These are phyloP conservation scores for Drosophila equinoxialis DNA, from an alignment of 1,140 invertebrate genomes.

Conservation along the genomic window DNA sequence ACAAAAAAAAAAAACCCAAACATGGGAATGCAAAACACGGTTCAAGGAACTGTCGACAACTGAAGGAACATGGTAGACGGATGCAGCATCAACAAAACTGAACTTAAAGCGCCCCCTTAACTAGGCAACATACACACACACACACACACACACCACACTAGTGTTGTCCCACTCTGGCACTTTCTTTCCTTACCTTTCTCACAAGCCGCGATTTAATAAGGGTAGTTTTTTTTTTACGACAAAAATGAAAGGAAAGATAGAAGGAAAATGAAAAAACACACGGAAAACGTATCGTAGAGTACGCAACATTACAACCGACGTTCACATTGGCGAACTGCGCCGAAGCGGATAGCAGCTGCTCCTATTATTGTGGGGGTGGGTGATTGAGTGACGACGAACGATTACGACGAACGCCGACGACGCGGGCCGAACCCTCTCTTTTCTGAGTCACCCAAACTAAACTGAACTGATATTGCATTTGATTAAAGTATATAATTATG, in stretches of 20 bases:
- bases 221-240: constrained; percentile 47
- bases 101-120: constrained; percentile 66
- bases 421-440: too few relatives aligned
- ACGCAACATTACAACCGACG: constrained; percentile 52
- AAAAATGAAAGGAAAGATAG: constrained; percentile 13
- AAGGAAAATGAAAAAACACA: background rate
- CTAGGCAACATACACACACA: constrained; percentile 16
- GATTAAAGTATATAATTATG: too few relatives aligned
- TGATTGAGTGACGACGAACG: background rate
- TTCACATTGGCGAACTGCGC: constrained; percentile 25
- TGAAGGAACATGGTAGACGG: constrained; percentile 1
- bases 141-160: background rate
- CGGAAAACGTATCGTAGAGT: constrained; percentile 38
- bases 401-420: background rate
- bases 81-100: constrained; percentile 40
- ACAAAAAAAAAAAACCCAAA: background rate
- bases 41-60: constrained; percentile 59
- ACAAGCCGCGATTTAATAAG: constrained; percentile 1
- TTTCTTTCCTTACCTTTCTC: background rate
- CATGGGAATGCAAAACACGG: constrained; percentile 45
- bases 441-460: too few relatives aligned
- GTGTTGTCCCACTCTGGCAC: background rate
- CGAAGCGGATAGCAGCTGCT: constrained; percentile 29
- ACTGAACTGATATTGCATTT: too few relatives aligned
- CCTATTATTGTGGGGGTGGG: constrained; percentile 15